Percentiles rank a stretch among this genome's conserved stretches.
These are phyloP conservation scores for Nysson spinosus DNA, from an alignment of 2,888 invertebrate species.

Conservation along the genomic window DNA sequence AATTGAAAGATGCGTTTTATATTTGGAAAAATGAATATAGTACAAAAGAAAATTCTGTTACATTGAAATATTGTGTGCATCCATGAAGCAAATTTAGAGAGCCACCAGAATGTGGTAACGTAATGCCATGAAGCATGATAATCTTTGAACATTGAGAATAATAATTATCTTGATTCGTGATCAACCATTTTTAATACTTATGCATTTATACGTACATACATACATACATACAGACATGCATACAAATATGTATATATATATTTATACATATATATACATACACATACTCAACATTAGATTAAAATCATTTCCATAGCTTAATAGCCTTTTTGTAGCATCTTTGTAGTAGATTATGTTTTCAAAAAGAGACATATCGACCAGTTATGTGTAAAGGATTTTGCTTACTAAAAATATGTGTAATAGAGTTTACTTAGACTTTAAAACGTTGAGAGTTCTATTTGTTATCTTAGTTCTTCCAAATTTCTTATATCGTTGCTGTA, in stretches of 20 bases:
- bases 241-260: no score
- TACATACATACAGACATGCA: not conserved
- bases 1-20: constrained; percentile 29
- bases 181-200: constrained; percentile 50
- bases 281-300: constrained; percentile 60
- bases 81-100: constrained; percentile 72
- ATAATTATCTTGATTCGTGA: constrained; percentile 53
- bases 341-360: constrained; percentile 62
- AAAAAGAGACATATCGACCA: constrained; percentile 10
- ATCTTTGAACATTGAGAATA: constrained; percentile 59
- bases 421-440: no score
- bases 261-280: constrained; percentile 15
- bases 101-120: constrained; percentile 74
- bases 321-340: constrained; percentile 66
- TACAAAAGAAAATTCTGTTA: not conserved
- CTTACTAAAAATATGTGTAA: constrained; percentile 18
- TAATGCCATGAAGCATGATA: constrained; percentile 76
- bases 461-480: constrained; percentile 27
- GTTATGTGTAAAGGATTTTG: constrained; percentile 29
- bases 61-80: constrained; percentile 38
- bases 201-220: constrained; percentile 44
- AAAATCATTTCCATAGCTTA: constrained; percentile 66
- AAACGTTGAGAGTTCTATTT: no score
- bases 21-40: constrained; percentile 14
- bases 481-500: constrained; percentile 37